Base-by-base conservation (phyloP, 2,888 invertebrate genomes). In the Drosophila buzzatii region DNA sequence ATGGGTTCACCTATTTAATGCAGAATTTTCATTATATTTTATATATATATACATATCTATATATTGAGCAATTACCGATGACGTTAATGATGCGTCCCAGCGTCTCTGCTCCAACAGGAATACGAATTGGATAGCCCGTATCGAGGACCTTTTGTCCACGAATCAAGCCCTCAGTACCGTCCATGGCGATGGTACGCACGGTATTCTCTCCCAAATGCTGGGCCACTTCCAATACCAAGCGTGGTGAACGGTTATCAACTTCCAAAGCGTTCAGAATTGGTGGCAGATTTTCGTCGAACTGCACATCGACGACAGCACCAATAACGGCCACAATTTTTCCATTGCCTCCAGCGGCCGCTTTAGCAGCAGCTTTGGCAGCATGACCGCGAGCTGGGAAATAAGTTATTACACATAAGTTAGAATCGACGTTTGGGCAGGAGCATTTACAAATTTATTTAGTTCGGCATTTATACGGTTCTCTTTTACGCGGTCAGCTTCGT, bases 291-390 rank as follows among this genome's bases (percentile, higher is more conserved):
- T 96, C 96, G 59, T 98, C 98, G 91, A 99, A 99, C 93, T 98
- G 98, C 0, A 98, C 98, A 92, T 99, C 99, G 47, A 99, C 99
- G 76, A 99, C 99, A 89, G 99, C 99, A 93, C 99, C 99, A 92
- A 99, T 99, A 63, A 99, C 98, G 87, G 97, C 98, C 45, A 98
- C 98, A 79, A 99, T 82, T 63, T 79, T 91, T 39, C 91, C 91
- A 64, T 89, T 91, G 70, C 73, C 85, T 49, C 62, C 90, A 45
- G 79, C 90, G 52, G 85, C 86, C 35, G 78, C 85, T 63, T 90
- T 90, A 39, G 78, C 91, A 65, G 91, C 91, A 57, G 90, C 90
- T 71, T 91, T 91, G 20, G 90, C 91, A 61, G 91, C 92, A 85
- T 91, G 81, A 35, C 90, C 85, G 27, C 91, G 91, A 72, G 91